A percentile compares a stretch with the other conserved stretches of the same genome.
Evolutionary conservation across 2,797 vertebrate species (phyloP).

Genomic region (Epinephelus coioides): DNA sequence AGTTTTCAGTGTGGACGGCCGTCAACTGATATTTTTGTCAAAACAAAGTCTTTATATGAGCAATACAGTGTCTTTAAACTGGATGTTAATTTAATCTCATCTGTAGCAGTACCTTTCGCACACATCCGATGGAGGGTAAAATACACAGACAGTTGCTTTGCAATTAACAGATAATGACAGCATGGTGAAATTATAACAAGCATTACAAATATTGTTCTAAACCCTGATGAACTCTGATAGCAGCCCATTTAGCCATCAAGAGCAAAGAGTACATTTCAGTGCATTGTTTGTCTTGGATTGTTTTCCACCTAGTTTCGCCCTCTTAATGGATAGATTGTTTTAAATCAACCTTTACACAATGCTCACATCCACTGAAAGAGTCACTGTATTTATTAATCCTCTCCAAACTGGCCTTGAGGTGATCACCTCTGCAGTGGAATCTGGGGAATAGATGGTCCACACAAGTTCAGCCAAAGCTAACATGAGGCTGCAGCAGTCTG

Average conservation of each 20-base stretch:
- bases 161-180: constrained; percentile 23
- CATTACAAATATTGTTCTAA: neutral
- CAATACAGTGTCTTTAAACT: constrained; percentile 11
- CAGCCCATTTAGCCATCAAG: neutral
- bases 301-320: neutral
- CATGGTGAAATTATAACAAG: constrained; percentile 23
- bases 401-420: neutral
- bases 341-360: neutral
- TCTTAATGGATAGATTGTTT: neutral
- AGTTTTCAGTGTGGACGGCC: no score
- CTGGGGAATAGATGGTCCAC: neutral
- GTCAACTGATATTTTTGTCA: constrained; percentile 16
- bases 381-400: neutral
- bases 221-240: neutral
- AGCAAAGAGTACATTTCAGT: neutral
- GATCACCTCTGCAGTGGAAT: neutral
- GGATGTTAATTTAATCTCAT: constrained; percentile 46
- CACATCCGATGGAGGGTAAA: neutral
- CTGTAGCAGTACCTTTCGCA: constrained; percentile 15
- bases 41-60: constrained; percentile 21
- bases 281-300: neutral
- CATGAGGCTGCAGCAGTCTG: neutral
- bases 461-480: constrained; percentile 2
- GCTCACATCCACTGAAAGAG: neutral
- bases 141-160: neutral